These are phyloP conservation scores for Lypha dubia DNA, from an alignment of 2,888 invertebrate genomes.

Conservation along the genomic window DNA sequence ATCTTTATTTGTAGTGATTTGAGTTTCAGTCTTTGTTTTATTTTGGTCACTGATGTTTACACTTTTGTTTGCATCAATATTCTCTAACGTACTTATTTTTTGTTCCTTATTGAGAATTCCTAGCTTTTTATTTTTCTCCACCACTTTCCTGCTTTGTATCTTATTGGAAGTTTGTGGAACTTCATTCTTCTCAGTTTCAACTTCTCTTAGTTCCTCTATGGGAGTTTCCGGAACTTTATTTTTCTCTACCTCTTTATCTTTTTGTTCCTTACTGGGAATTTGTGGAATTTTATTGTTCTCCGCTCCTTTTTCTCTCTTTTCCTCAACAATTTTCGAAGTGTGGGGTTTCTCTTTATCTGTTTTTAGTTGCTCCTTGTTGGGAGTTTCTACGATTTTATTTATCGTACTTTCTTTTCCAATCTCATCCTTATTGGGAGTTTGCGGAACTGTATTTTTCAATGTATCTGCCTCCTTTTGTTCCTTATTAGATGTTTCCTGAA, in stretches of 20 bases:
- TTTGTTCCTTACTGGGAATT: background rate
- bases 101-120: background rate
- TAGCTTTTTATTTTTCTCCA: no score
- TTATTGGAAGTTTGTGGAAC: background rate
- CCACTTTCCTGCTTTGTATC: background rate
- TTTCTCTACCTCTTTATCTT: background rate
- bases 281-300: background rate
- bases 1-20: background rate
- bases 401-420: no score
- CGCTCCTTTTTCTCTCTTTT: background rate
- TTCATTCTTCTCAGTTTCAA: background rate
- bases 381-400: no score
- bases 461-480: no score
- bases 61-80: background rate
- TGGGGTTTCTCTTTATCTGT: no score
- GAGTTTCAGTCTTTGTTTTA: background rate
- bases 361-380: no score
- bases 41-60: background rate
- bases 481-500: no score
- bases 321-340: no score
- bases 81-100: background rate
- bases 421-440: no score
- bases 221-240: background rate
- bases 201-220: background rate
- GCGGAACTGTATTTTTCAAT: no score